phyloP scores from a whole-genome alignment of 2,888 invertebrate species.

The Mallateleia sp. region DNA sequence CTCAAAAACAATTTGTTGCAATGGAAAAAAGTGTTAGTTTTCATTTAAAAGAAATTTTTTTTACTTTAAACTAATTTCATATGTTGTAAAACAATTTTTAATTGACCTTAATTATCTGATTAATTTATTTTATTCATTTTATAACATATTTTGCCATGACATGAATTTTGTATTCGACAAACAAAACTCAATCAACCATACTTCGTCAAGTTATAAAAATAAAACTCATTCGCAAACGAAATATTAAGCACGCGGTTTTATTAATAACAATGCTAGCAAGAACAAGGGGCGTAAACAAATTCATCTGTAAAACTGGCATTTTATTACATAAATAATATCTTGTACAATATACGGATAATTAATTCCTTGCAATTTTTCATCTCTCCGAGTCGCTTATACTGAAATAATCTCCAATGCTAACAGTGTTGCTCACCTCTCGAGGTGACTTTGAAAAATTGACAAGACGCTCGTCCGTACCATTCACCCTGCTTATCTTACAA shows the following conservation, averaged over 20 bases:
- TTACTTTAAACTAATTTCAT: no score
- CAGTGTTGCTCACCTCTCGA: constrained; percentile 23
- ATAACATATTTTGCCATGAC: no score
- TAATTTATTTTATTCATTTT: no score
- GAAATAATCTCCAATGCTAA: constrained; percentile 27
- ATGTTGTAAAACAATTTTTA: no score
- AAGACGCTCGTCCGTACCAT: constrained; percentile 25
- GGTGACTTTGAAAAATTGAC: constrained; percentile 59
- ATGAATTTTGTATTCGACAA: no score
- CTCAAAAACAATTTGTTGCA: no score
- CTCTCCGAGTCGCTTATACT: neutral
- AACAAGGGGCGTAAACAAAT: neutral
- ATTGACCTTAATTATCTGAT: no score
- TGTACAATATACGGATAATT: constrained; percentile 27
- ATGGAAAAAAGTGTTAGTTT: no score
- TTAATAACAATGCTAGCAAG: neutral
- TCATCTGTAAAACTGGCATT: neutral
- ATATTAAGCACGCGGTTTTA: neutral
- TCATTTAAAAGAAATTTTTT: no score
- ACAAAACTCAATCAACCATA: no score
- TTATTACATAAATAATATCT: constrained; percentile 10
- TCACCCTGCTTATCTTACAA: constrained; percentile 41
- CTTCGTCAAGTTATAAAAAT: constrained; percentile 2
- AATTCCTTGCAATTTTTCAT: constrained; percentile 35
- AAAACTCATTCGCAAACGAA: neutral